Percentiles rank a stretch among this genome's conserved stretches.
These are phyloP conservation scores for Alentia gelatinosa DNA, from an alignment of 2,888 invertebrate species.

Conservation along the genomic window DNA sequence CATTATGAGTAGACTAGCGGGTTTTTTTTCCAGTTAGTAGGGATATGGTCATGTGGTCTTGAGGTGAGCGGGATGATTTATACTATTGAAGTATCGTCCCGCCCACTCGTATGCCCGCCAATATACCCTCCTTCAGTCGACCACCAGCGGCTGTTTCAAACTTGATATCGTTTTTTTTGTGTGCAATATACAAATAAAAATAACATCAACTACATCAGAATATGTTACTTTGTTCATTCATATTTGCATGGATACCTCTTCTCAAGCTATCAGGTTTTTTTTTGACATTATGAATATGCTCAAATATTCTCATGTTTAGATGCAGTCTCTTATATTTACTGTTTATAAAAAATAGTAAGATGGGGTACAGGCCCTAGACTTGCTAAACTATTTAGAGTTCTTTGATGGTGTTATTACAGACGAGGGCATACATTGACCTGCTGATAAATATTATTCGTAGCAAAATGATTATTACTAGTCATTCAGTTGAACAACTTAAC, in stretches of 20 bases:
- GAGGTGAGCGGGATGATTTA: background rate
- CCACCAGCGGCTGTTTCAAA: background rate
- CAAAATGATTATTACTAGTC: too few species aligned
- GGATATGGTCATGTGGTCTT: background rate
- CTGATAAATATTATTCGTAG: too few species aligned
- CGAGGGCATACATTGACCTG: too few species aligned
- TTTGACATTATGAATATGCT: background rate
- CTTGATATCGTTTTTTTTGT: constrained; percentile 18
- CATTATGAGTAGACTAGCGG: background rate
- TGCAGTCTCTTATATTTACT: background rate
- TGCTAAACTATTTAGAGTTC: background rate
- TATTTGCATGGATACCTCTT: too few species aligned
- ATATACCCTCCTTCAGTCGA: background rate
- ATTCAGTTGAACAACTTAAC: too few species aligned
- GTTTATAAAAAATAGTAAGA: background rate
- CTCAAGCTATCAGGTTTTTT: too few species aligned
- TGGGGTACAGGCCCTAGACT: background rate
- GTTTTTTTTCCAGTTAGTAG: background rate
- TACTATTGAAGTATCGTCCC: background rate
- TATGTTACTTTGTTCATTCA: background rate
- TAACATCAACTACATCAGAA: constrained; percentile 38
- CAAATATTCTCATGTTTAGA: background rate
- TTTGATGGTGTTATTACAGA: too few species aligned
- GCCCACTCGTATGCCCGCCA: background rate
- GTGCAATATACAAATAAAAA: constrained; percentile 49